phyloP scores from a whole-genome alignment of 2,888 invertebrate species.

The Tetrapedia diversipes region DNA sequence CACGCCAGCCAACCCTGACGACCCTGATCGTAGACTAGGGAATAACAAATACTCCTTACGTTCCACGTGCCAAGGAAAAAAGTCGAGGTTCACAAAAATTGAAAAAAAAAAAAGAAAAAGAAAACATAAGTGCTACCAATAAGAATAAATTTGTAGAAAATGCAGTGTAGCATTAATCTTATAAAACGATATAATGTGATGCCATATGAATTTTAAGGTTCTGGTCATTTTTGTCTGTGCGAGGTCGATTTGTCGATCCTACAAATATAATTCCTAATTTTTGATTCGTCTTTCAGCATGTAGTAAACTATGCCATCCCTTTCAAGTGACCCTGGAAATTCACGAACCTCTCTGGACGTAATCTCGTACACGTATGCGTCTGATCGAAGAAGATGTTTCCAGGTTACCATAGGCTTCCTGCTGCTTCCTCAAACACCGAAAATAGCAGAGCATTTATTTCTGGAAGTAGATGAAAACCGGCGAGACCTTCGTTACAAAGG shows the following conservation, averaged over 20 bases:
- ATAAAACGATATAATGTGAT: no score
- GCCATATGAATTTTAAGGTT: no score
- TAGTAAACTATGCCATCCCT: not conserved
- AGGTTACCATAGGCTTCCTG: constrained; percentile 4
- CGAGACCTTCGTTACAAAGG: constrained; percentile 16
- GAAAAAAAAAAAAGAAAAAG: no score
- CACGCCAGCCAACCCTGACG: no score
- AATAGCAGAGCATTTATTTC: constrained; percentile 51
- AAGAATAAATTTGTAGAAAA: not conserved
- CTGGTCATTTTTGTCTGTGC: no score
- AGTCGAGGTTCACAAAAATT: accelerated
- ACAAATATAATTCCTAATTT: not conserved
- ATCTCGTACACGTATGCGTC: not conserved
- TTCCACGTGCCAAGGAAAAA: not conserved
- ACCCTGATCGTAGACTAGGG: not conserved
- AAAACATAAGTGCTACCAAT: not conserved
- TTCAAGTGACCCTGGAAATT: not conserved
- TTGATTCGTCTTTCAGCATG: not conserved
- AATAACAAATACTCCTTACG: not conserved
- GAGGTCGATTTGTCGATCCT: no score
- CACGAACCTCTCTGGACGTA: not conserved
- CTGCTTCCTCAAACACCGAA: constrained; percentile 36
- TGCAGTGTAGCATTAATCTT: not conserved
- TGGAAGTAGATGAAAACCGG: constrained; percentile 35
- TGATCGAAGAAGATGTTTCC: constrained; percentile 6